phyloP scores from a whole-genome alignment of 2,888 invertebrate species.

The Corythucha ciliata region DNA sequence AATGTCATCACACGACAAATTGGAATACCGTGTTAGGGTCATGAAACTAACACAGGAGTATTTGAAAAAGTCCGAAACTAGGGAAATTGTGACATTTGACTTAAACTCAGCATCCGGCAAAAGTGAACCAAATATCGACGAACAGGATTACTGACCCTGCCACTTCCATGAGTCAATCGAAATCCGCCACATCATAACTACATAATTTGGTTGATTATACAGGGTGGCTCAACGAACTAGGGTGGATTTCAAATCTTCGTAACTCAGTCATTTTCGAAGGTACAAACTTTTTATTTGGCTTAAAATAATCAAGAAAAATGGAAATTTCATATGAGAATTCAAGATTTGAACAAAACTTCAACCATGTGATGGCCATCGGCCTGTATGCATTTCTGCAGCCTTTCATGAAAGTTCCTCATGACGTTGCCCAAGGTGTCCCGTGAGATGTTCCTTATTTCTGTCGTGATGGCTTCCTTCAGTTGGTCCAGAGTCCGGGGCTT shows the following conservation, averaged over 20 bases:
- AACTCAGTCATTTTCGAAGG: constrained; percentile 3
- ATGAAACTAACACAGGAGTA: no score
- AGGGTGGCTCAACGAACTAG: no score
- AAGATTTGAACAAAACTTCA: not conserved
- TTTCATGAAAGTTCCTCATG: constrained; percentile 1
- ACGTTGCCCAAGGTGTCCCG: not conserved
- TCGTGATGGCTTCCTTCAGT: constrained; percentile 1
- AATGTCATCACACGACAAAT: no score
- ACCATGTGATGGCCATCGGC: constrained; percentile 9
- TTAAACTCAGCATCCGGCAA: no score
- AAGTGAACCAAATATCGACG: no score
- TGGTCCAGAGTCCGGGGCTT: constrained; percentile 12
- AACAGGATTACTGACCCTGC: no score
- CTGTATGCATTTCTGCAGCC: not conserved
- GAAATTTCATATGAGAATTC: not conserved
- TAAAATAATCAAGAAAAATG: constrained; percentile 6
- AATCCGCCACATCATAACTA: no score
- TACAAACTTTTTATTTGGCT: not conserved
- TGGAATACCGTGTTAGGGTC: no score
- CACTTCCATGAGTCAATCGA: no score
- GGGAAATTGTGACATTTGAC: no score
- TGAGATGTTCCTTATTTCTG: constrained; percentile 5
- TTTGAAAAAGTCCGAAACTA: no score
- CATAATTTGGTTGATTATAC: no score
- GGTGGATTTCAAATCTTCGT: constrained; percentile 10